phyloP scores from a whole-genome alignment of 2,113 vertebrate species.

The Apodemus speciosus region DNA sequence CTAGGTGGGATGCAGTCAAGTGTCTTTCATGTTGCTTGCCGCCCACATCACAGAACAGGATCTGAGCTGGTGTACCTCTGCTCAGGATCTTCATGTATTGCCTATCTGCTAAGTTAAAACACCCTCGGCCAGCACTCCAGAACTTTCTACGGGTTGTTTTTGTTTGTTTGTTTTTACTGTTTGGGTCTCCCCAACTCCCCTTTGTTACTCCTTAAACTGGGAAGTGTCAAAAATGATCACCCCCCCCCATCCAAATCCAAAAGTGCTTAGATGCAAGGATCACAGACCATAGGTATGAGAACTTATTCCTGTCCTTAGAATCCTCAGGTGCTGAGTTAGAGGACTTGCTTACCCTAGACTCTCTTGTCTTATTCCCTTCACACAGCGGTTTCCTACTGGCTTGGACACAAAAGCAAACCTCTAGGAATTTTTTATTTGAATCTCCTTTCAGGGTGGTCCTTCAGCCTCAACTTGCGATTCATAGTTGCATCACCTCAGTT shows the following conservation, averaged over 20 bases:
- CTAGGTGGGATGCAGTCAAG: not conserved
- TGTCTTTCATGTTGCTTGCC: not conserved
- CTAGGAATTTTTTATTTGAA: not conserved
- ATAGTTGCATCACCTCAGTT: not conserved
- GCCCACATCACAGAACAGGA: not conserved
- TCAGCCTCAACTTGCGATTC: not conserved
- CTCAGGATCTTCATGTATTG: not conserved
- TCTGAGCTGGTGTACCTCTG: not conserved
- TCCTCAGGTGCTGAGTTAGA: not conserved
- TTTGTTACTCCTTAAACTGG: not conserved
- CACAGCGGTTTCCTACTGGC: not conserved
- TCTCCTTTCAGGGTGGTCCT: not conserved
- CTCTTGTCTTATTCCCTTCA: not conserved
- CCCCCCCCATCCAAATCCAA: conserved; percentile 2
- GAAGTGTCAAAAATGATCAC: not conserved
- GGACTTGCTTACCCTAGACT: not conserved
- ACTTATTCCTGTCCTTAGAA: not conserved
- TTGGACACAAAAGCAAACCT: not conserved
- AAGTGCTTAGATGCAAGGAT: not conserved
- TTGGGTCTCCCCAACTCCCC: not conserved
- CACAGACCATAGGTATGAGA: not conserved
- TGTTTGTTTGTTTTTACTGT: not conserved
- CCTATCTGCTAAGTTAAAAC: not conserved
- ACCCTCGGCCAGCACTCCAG: no score
- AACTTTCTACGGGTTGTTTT: not conserved